A percentile compares a stretch with the other conserved stretches of the same genome.
phyloP scores from a whole-genome alignment of 2,113 vertebrate genomes.

The Macroglossus sobrinus region DNA sequence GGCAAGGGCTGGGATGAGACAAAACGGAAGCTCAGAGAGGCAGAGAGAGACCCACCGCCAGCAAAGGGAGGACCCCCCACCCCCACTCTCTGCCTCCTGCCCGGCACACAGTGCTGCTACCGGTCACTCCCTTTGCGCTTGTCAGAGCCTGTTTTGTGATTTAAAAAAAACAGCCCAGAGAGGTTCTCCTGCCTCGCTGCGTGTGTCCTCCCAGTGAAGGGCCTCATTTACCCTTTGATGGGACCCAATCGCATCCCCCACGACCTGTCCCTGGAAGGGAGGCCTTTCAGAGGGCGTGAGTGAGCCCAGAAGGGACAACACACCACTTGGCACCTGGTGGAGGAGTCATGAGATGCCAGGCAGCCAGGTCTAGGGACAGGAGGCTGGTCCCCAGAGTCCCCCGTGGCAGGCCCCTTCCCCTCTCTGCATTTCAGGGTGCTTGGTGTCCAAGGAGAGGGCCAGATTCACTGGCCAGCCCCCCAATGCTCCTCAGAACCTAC shows the following conservation, averaged over 20 bases:
- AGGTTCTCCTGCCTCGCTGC: neutral
- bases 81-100: fast-evolving
- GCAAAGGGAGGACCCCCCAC: no score
- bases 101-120: neutral
- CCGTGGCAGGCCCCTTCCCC: no score
- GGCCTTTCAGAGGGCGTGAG: neutral
- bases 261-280: neutral
- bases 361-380: neutral
- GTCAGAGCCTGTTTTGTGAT: neutral
- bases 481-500: neutral
- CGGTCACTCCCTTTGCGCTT: fast-evolving
- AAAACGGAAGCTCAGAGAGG: neutral
- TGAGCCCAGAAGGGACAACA: neutral
- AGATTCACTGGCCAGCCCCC: no score
- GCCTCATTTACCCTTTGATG: neutral
- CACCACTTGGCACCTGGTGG: neutral
- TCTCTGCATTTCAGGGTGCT: neutral
- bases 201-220: neutral
- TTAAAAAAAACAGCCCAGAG: neutral
- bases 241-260: no score
- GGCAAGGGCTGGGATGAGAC: fast-evolving
- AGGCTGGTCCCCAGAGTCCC: neutral
- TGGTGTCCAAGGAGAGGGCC: neutral
- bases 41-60: neutral
- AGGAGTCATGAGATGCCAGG: neutral